These are phyloP conservation scores for Diorhabda elongata DNA, from an alignment of 1,140 invertebrate genomes.

Conservation along the genomic window DNA sequence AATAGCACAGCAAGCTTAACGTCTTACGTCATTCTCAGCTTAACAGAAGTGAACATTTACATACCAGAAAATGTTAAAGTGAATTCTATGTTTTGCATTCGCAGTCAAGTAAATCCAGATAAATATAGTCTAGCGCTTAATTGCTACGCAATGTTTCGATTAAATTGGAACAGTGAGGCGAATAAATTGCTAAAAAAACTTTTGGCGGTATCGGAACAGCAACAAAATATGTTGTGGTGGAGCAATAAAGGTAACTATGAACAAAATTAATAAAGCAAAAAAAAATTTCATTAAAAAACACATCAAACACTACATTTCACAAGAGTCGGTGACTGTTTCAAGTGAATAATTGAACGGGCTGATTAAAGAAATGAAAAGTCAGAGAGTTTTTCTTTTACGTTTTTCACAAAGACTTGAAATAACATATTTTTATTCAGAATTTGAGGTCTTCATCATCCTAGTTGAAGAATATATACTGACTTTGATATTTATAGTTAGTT, in stretches of 20 bases:
- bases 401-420: too few species aligned
- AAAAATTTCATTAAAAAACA: too few species aligned
- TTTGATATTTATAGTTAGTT: too few species aligned
- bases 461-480: too few species aligned
- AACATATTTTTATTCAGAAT: too few species aligned
- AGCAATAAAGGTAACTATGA: slow-evolving; percentile 30
- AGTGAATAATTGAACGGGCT: too few species aligned
- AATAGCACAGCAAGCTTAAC: slow-evolving; percentile 54
- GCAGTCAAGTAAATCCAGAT: slow-evolving; percentile 36
- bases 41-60: slow-evolving; percentile 55
- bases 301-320: too few species aligned
- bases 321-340: too few species aligned
- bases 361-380: too few species aligned
- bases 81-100: slow-evolving; percentile 56
- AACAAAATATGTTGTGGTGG: slow-evolving; percentile 42
- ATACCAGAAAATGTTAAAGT: slow-evolving; percentile 46
- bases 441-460: too few species aligned
- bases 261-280: too few species aligned
- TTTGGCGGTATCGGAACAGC: slow-evolving; percentile 27
- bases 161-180: slow-evolving; percentile 43
- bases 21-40: slow-evolving; percentile 59
- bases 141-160: slow-evolving; percentile 59
- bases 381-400: too few species aligned
- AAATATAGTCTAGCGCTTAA: slow-evolving; percentile 57
- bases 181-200: slow-evolving; percentile 33